Evolutionary conservation across 2,888 invertebrate species (phyloP), one percentile per base, ranked within the genome.

Genomic region (Nymphalis c-album): DNA sequence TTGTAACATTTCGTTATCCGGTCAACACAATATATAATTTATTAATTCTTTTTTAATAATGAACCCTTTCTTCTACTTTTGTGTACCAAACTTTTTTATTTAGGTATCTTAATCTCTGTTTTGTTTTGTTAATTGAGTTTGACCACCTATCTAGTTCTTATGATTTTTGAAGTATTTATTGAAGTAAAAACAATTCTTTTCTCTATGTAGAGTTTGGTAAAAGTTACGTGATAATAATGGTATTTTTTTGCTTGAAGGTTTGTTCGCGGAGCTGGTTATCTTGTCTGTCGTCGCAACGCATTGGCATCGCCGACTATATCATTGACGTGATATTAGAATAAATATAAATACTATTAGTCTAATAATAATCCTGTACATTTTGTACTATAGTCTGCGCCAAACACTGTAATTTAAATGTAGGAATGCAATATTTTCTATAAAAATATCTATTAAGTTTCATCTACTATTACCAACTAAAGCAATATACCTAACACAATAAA

Each of bases 241-340:
- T 22, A 5, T 4, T 53, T 26, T 20, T 10, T 35, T 46, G 8
- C 60, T 84, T 83, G 63, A 87, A 91, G 91, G 83, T 84, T 77
- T 78, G 77, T 75, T 82, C 74, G 79, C 80, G 75, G 75, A 80
- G 76, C 78, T 84, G 78, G 76, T 87, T 82, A 84, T 91, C 77
- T 71, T 84, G 74, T 79, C 81, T 77, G 75, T 83, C 74, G 75
- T 81, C 73, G 77, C 82, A 78, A 75, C 80, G 74, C 85, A 85
- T 75, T 82, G 90, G 75, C 82, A 85, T 82, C 83, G 84, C 77
- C 80, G 84, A 80, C 80, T 90, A 85, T 90, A 89, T 90, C 87
- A 90, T 88, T 89, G 88, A 90, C 91, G 91, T 92, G 91, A 92
- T 92, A 92, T 86, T 92, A 91, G 91, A 85, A 75, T 90, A 85